phyloP scores from a whole-genome alignment of 2,113 vertebrate genomes.

The Podarcis raffonei region DNA sequence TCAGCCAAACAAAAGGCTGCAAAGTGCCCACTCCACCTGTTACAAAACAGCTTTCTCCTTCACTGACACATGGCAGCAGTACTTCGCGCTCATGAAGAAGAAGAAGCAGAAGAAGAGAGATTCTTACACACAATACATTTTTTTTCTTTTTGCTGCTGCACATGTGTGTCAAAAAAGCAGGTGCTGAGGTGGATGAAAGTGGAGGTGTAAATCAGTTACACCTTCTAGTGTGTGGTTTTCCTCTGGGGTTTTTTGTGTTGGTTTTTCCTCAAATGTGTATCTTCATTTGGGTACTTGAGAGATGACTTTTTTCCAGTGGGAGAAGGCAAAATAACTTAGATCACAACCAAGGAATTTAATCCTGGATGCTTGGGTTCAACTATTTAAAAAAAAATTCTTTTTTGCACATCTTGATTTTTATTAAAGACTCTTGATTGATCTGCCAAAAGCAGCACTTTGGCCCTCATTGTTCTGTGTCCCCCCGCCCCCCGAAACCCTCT shows the following conservation, averaged over 20 bases:
- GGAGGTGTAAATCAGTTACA: conserved; percentile 72
- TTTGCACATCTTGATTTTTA: conserved; percentile 80
- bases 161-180: conserved; percentile 66
- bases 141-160: conserved; percentile 73
- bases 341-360: conserved; percentile 70
- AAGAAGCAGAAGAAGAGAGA: conserved; percentile 51
- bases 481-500: background rate
- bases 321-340: conserved; percentile 56
- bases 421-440: conserved; percentile 72
- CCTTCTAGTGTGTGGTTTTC: conserved; percentile 52
- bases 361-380: conserved; percentile 73
- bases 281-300: conserved; percentile 71
- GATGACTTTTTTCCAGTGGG: conserved; percentile 46
- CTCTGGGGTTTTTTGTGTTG: conserved; percentile 63
- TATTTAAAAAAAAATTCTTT: conserved; percentile 75
- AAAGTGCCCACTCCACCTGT: conserved; percentile 49
- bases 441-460: conserved; percentile 69
- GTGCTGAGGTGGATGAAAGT: conserved; percentile 74
- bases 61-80: conserved; percentile 48
- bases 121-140: conserved; percentile 54
- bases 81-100: conserved; percentile 44
- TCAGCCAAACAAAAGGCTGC: conserved; percentile 60
- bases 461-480: conserved; percentile 53
- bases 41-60: conserved; percentile 35
- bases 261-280: conserved; percentile 67